Evolutionary conservation across 2,888 invertebrate genomes (phyloP), one percentile per base, ranked within the genome.

Genomic region (Tanaodytes sp.): DNA sequence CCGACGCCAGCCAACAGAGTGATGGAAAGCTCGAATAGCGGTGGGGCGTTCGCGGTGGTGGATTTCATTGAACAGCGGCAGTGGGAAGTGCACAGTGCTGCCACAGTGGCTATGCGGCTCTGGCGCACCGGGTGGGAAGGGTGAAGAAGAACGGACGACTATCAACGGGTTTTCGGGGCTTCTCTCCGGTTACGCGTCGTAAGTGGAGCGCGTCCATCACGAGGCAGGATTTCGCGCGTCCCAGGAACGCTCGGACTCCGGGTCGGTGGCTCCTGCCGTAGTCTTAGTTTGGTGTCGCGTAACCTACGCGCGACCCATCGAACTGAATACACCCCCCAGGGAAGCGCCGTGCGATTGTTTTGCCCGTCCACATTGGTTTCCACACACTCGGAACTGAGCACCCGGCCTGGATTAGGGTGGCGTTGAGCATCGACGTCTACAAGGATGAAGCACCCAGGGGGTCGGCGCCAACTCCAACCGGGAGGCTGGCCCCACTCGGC

Each of bases 1-100:
- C 5, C 27, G 27, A 27, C 27, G 27, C 4, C 4, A 27, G 27
- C 27, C 27, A n/a, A n/a, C 16, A 39, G 65, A 37, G 3, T 14
- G 36, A 19, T 15, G 36, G 19, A 20, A 37, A 36, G 54, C 45
- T 37, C 31, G 43, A n/a, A n/a, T 36, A 36, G 33, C 19, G 37
- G 57, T 58, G 72, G 65, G 33, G 61, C 48, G 54, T 48, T 74
- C 46, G 37, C 61, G 57, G 49, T 74, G 75, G 73, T 70, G 73
- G 71, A 77, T 81, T 80, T 81, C 80, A 81, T 81, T 77, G 82
- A 82, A 82, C 80, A 59, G 79, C 72, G 64, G 70, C 64, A 40
- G 64, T 75, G 72, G 77, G 81, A 82, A 80, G 77, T 80, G 78
- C 76, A 79, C 78, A 77, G 82, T 82, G 82, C 82, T 81, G 82